Percentiles rank a stretch among this genome's conserved stretches.
phyloP scores from a whole-genome alignment of 2,888 invertebrate genomes.

The Prionchulus punctatus region DNA sequence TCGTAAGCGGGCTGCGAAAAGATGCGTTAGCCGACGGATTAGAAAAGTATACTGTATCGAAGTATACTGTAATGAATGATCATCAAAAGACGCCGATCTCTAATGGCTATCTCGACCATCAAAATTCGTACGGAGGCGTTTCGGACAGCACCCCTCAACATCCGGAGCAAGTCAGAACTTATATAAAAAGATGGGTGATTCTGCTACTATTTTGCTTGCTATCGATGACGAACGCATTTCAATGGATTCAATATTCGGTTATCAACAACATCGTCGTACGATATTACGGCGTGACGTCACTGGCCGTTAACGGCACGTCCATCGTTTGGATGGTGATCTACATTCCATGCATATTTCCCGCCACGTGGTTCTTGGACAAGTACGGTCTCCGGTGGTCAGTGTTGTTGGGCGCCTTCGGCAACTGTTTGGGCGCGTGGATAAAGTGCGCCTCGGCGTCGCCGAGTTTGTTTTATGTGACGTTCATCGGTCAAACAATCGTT shows the following conservation, averaged over 20 bases:
- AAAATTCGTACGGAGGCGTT: no score
- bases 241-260: slow-evolving; percentile 93
- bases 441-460: slow-evolving; percentile 60
- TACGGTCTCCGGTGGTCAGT: slow-evolving; percentile 66
- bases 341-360: slow-evolving; percentile 91
- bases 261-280: slow-evolving; percentile 59
- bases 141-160: no score
- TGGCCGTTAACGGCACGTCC: slow-evolving; percentile 82
- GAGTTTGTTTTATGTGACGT: slow-evolving; percentile 68
- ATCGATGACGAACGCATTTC: slow-evolving; percentile 78
- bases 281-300: slow-evolving; percentile 35
- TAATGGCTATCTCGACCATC: no score
- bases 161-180: no score
- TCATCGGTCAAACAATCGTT: slow-evolving; percentile 65
- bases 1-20: no score
- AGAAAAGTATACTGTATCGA: no score
- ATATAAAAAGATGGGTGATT: slow-evolving; percentile 55
- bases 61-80: no score
- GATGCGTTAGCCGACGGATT: no score
- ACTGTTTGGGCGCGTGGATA: slow-evolving; percentile 57
- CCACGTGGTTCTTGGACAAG: slow-evolving; percentile 83
- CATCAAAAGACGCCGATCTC: no score
- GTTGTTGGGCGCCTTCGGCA: slow-evolving; percentile 64
- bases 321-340: slow-evolving; percentile 95
- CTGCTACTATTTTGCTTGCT: slow-evolving; percentile 68